Evolutionary conservation across 2,113 vertebrate species (phyloP).

Genomic region (Petromus typicus): DNA sequence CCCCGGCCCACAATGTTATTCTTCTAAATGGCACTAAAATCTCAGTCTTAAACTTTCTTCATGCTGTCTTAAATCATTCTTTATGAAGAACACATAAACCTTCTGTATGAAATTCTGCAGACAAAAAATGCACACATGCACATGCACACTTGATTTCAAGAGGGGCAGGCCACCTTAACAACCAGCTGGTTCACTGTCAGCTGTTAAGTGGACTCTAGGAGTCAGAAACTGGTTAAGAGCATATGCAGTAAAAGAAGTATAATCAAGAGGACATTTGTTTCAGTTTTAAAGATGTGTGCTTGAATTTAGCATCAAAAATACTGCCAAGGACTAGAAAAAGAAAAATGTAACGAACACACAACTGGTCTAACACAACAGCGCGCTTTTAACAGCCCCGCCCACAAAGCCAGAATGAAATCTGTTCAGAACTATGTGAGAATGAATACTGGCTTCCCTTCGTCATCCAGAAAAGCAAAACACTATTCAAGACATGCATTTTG

Average conservation of each 20-base stretch:
- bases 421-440: not conserved
- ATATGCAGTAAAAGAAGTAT: not conserved
- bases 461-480: slow-evolving; percentile 33
- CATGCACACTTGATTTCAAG: not conserved
- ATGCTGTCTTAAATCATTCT: not conserved
- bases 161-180: not conserved
- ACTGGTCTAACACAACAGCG: not conserved
- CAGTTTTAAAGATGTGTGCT: slow-evolving; percentile 4
- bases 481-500: not conserved
- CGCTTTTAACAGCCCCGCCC: slow-evolving; percentile 11
- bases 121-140: not conserved
- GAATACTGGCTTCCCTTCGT: not conserved
- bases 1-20: not conserved
- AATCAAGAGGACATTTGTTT: not conserved
- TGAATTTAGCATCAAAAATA: slow-evolving; percentile 49
- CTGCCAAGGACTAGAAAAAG: slow-evolving; percentile 22
- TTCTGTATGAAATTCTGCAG: not conserved
- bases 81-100: not conserved
- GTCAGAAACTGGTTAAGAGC: not conserved
- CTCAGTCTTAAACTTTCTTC: slow-evolving; percentile 4
- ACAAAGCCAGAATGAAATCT: slow-evolving; percentile 40
- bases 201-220: not conserved
- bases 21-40: not conserved
- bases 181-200: not conserved
- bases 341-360: not conserved